Conservation (phyloP, 2,888 invertebrate genomes). For the Macrophya alboannulata region DNA sequence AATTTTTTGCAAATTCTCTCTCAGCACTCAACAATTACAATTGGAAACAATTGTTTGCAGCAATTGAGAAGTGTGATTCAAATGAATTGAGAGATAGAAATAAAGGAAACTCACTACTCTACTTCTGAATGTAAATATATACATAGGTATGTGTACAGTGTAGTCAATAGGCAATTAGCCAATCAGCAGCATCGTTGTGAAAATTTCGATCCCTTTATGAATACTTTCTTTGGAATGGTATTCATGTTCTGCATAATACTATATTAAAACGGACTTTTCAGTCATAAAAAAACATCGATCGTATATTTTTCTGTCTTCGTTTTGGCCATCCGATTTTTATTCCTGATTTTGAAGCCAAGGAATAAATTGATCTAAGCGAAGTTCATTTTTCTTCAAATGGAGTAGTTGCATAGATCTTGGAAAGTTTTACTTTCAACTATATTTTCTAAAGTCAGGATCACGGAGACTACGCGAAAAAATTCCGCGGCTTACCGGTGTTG, state of each 20-base stretch:
- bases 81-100: too few relatives aligned
- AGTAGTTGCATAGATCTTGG: too few relatives aligned
- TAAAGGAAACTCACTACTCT: neutral
- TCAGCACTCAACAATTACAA: too few relatives aligned
- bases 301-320: neutral
- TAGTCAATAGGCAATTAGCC: neutral
- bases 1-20: too few relatives aligned
- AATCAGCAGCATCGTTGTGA: neutral
- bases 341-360: neutral
- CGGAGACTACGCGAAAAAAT: too few relatives aligned
- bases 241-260: neutral
- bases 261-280: neutral
- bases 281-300: neutral
- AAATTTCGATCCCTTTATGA: conserved; percentile 1
- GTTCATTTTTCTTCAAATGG: too few relatives aligned
- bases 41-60: too few relatives aligned
- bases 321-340: neutral
- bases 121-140: neutral
- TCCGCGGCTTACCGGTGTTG: too few relatives aligned
- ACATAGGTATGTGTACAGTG: neutral
- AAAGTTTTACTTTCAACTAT: too few relatives aligned
- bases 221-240: neutral
- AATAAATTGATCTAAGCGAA: neutral
- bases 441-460: too few relatives aligned
- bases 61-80: too few relatives aligned